Evolutionary conservation across 2,888 invertebrate genomes (phyloP).

Genomic region (Ectobius pallidus): DNA sequence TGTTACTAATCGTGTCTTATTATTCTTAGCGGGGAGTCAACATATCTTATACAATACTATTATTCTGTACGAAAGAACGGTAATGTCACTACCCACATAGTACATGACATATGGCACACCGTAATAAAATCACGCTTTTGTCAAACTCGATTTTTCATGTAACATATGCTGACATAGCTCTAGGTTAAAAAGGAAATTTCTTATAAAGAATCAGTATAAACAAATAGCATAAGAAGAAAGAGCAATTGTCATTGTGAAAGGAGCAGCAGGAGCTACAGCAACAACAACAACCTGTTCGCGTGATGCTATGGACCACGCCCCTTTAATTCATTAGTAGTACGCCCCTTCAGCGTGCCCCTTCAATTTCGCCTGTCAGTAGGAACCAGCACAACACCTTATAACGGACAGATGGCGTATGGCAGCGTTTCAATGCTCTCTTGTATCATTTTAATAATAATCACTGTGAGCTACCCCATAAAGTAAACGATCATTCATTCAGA

Average conservation of each 20-base stretch:
- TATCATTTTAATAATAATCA: no score
- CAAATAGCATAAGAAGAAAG: background rate
- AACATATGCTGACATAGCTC: background rate
- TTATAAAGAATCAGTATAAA: background rate
- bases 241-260: constrained; percentile 10
- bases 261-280: background rate
- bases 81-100: background rate
- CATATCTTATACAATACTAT: no score
- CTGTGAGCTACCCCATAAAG: no score
- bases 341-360: constrained; percentile 20
- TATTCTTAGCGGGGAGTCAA: no score
- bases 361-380: constrained; percentile 12
- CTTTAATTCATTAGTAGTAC: constrained; percentile 25
- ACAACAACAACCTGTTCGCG: constrained; percentile 13
- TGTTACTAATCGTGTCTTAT: no score
- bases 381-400: constrained; percentile 6
- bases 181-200: background rate
- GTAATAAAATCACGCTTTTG: background rate
- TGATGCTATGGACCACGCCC: constrained; percentile 11
- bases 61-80: no score
- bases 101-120: background rate
- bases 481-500: no score
- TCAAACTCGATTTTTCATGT: background rate
- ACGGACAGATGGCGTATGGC: constrained; percentile 4
- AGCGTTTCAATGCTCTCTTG: background rate